Evolutionary conservation across 2,113 vertebrate genomes (phyloP).

Genomic region (Mormyrus iriodes): DNA sequence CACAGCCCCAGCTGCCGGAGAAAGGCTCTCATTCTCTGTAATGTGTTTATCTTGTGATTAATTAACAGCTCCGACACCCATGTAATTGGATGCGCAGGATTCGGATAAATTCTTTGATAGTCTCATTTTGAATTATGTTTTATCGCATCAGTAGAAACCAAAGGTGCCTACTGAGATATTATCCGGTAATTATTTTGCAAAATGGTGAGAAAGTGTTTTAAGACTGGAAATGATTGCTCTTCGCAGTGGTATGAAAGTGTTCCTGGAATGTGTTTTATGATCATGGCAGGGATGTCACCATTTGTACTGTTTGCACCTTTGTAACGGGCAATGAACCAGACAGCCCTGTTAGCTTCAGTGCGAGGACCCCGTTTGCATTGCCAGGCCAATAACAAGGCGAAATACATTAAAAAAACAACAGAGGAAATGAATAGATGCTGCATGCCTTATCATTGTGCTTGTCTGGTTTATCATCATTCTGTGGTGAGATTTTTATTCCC

Average conservation of each 20-base stretch:
- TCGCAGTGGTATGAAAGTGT: background rate
- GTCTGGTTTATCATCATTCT: background rate
- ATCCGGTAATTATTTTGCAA: slow-evolving; percentile 8
- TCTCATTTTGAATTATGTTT: slow-evolving; percentile 26
- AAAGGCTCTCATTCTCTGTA: slow-evolving; percentile 12
- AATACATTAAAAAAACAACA: background rate
- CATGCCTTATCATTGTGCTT: background rate
- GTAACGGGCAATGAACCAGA: background rate
- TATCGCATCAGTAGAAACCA: slow-evolving; percentile 15
- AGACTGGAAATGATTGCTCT: background rate
- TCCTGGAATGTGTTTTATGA: background rate
- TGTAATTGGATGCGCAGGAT: slow-evolving; percentile 22
- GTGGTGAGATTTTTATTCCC: background rate
- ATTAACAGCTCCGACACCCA: slow-evolving; percentile 25
- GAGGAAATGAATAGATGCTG: background rate
- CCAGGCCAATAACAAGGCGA: background rate
- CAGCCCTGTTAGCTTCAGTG: background rate
- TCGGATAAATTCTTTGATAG: slow-evolving; percentile 26
- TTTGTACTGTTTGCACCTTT: background rate
- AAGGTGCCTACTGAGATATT: slow-evolving; percentile 15
- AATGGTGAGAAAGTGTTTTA: slow-evolving; percentile 6
- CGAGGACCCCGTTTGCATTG: background rate
- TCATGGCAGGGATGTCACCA: background rate
- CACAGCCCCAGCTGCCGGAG: background rate
- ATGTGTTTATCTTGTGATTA: slow-evolving; percentile 29